Percentiles rank a stretch among this genome's conserved stretches.
These are phyloP conservation scores for Drosophila santomea DNA, from an alignment of 1,140 invertebrate species.

Conservation along the genomic window DNA sequence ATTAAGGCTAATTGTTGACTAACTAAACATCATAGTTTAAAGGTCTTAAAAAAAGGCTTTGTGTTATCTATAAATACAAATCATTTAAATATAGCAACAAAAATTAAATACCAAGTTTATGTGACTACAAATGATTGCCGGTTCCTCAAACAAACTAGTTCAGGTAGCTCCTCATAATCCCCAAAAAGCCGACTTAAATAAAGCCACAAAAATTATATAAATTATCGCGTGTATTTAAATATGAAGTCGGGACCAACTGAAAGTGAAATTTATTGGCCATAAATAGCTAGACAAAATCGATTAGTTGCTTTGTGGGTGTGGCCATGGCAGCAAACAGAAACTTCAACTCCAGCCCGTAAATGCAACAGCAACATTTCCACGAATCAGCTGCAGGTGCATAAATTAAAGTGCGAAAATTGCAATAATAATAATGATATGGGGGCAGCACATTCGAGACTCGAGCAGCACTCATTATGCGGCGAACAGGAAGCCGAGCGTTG, in stretches of 20 bases:
- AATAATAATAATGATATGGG: slow-evolving; percentile 74
- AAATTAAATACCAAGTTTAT: neutral
- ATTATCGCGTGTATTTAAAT: slow-evolving; percentile 67
- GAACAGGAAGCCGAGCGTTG: slow-evolving; percentile 70
- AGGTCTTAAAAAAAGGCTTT: too few relatives aligned
- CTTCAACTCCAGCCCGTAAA: neutral
- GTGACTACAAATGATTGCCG: neutral
- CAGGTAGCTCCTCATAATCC: slow-evolving; percentile 26
- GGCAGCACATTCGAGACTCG: slow-evolving; percentile 27
- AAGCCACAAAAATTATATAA: slow-evolving; percentile 48
- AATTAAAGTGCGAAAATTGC: slow-evolving; percentile 81
- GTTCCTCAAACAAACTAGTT: slow-evolving; percentile 19
- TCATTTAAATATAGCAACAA: neutral
- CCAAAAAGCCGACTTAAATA: slow-evolving; percentile 57
- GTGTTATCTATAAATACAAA: neutral
- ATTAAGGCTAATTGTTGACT: slow-evolving; percentile 60
- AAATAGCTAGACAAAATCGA: slow-evolving; percentile 80
- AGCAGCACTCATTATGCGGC: slow-evolving; percentile 60
- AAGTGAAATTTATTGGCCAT: slow-evolving; percentile 80
- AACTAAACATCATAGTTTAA: neutral
- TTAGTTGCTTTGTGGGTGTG: slow-evolving; percentile 75
- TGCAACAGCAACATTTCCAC: slow-evolving; percentile 32
- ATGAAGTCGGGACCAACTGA: slow-evolving; percentile 61
- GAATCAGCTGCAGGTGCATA: slow-evolving; percentile 81
- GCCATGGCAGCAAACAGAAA: slow-evolving; percentile 62